Base-by-base conservation (phyloP, 2,113 vertebrate species). In the Prolemur simus region DNA sequence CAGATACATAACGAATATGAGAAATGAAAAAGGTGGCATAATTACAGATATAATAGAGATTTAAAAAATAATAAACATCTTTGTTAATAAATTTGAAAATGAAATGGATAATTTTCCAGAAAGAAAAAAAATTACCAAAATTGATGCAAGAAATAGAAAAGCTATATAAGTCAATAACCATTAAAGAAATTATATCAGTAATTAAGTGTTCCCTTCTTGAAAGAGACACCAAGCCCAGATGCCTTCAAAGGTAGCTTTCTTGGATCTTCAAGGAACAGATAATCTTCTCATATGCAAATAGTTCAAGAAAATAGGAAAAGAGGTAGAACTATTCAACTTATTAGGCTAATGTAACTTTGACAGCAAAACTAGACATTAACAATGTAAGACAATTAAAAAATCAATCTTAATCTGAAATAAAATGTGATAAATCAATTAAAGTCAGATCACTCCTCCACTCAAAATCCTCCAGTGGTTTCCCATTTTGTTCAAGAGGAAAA, bases 211-310 rank as follows among this genome's bases (percentile, higher is more conserved):
- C 29, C 42, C 39, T 52, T 89, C 78, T 92, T 89, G n/a, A 54
- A 66, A 74, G 18, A 74, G 64, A 84, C 32, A 89, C 6, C 66
- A 76, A 86, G 54, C 5, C 34, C 49, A 82, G 47, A 39, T 66
- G 45, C 29, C 56, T 78, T 95, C 18, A 88, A 84, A 89, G 58
- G 20, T 47, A 81, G 73, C 11, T 92, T 94, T 80, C 39, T 58
- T 91, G 37, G 66, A 82, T 71, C 52, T 52, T 93, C n/a, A 92
- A 85, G 71, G 45, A 56, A 84, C n/a, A 93, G 39, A 42, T 77
- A 54, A 49, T 95, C 34, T 86, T 86, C 21, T 90, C 37, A 82
- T 52, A 77, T 39, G 37, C 34, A 21, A 93, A 76, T 39, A 73
- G 23, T 60, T 74, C 54, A 91, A 82, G n/a, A 34, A 47, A 49